These are phyloP conservation scores for Psix sp. DNA, from an alignment of 1,140 invertebrate species.

Conservation along the genomic window DNA sequence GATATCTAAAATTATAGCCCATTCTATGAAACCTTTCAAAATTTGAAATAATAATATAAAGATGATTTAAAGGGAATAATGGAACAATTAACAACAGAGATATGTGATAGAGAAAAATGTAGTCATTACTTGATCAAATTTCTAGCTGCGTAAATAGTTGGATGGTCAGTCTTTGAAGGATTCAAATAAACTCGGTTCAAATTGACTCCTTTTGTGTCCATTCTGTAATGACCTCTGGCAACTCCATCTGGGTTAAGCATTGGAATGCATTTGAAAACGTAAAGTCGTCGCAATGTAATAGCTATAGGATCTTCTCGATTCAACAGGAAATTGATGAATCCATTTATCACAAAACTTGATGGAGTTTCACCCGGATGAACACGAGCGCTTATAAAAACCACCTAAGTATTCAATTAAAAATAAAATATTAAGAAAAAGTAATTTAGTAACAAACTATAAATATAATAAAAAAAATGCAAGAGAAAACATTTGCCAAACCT, in stretches of 20 bases:
- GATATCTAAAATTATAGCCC: constrained; percentile 73
- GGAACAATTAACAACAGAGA: too few species aligned
- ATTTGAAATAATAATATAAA: too few species aligned
- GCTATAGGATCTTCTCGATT: constrained; percentile 86
- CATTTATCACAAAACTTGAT: constrained; percentile 95
- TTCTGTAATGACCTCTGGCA: constrained; percentile 91
- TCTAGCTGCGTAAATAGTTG: constrained; percentile 89
- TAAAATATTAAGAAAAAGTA: not conserved
- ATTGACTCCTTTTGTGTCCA: constrained; percentile 93
- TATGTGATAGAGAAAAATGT: too few species aligned
- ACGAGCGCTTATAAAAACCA: constrained; percentile 91
- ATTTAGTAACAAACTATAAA: too few species aligned
- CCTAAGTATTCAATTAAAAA: constrained; percentile 73
- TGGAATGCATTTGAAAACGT: constrained; percentile 95
- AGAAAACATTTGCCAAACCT: too few species aligned
- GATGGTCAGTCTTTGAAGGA: constrained; percentile 86
- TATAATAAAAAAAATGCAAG: too few species aligned
- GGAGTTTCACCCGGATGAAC: constrained; percentile 97
- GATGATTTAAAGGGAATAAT: too few species aligned
- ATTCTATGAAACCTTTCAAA: too few species aligned
- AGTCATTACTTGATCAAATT: constrained; percentile 85
- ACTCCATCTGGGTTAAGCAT: constrained; percentile 97
- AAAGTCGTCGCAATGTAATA: constrained; percentile 83
- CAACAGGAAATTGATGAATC: constrained; percentile 88
- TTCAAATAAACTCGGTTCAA: constrained; percentile 90